These are phyloP conservation scores for Cyclina sinensis DNA, from an alignment of 1,140 invertebrate species.

Conservation along the genomic window DNA sequence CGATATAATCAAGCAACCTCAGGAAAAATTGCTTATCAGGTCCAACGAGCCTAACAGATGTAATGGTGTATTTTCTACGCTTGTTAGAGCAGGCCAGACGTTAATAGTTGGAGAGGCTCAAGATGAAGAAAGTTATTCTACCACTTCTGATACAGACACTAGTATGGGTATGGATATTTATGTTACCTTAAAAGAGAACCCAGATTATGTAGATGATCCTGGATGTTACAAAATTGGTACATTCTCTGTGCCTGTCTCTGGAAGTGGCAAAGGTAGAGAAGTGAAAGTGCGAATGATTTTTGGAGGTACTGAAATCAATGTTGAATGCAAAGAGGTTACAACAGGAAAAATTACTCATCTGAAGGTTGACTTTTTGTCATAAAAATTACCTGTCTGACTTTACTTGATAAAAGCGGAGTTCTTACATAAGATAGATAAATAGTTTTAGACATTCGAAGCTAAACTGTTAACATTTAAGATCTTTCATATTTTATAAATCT, in stretches of 20 bases:
- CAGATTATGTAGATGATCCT: constrained; percentile 26
- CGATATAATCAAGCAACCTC: not conserved
- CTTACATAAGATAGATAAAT: too few species aligned
- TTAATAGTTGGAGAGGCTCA: constrained; percentile 30
- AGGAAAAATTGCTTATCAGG: not conserved
- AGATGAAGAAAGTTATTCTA: not conserved
- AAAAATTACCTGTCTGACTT: not conserved
- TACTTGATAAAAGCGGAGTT: too few species aligned
- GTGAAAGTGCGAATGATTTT: constrained; percentile 48
- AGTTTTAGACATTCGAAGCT: too few species aligned
- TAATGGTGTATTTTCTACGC: not conserved
- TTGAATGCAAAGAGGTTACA: constrained; percentile 15
- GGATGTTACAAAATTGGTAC: constrained; percentile 51
- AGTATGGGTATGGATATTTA: constrained; percentile 26
- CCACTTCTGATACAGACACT: not conserved
- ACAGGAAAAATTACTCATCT: constrained; percentile 32
- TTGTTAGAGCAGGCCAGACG: constrained; percentile 6
- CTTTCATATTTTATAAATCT: too few species aligned
- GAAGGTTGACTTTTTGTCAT: constrained; percentile 44
- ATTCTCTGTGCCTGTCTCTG: constrained; percentile 22
- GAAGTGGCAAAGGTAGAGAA: constrained; percentile 9
- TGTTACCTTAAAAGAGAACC: not conserved
- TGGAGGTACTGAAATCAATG: constrained; percentile 43
- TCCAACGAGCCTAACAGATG: not conserved
- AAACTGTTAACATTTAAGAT: too few species aligned